phyloP scores from a whole-genome alignment of 2,888 invertebrate genomes.

The Eudemis profundana region DNA sequence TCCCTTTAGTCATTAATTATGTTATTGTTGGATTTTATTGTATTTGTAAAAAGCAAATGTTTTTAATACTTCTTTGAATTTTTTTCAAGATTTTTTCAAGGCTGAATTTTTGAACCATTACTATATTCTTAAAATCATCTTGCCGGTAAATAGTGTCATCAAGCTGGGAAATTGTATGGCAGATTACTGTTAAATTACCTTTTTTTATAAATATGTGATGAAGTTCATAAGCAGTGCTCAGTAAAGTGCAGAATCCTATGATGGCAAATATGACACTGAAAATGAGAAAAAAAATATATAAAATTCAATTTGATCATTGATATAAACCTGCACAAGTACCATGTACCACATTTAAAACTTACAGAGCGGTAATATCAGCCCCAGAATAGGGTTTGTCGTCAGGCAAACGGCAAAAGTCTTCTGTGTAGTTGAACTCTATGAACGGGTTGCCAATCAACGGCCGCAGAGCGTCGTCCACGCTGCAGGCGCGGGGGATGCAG shows the following conservation, averaged over 20 bases:
- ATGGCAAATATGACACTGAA: constrained; percentile 37
- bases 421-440: constrained; percentile 8
- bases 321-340: not conserved
- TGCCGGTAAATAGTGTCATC: too few relatives aligned
- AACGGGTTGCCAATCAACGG: not conserved
- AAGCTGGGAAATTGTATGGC: too few relatives aligned
- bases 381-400: constrained; percentile 37
- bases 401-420: constrained; percentile 36
- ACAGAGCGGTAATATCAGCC: constrained; percentile 42
- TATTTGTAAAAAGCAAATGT: too few relatives aligned
- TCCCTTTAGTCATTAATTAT: too few relatives aligned
- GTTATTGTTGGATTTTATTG: too few relatives aligned
- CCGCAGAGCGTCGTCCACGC: constrained; percentile 21
- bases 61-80: too few relatives aligned
- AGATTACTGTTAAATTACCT: constrained; percentile 12
- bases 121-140: too few relatives aligned
- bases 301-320: too few relatives aligned
- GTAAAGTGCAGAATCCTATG: constrained; percentile 18
- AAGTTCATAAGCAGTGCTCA: constrained; percentile 34
- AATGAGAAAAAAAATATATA: constrained; percentile 14
- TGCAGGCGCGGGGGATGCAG: constrained; percentile 41
- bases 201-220: constrained; percentile 25
- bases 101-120: too few relatives aligned
- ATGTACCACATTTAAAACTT: constrained; percentile 7
- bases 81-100: too few relatives aligned